Base-by-base conservation (phyloP, 2,888 invertebrate species). In the Barypeithes pellucidus region DNA sequence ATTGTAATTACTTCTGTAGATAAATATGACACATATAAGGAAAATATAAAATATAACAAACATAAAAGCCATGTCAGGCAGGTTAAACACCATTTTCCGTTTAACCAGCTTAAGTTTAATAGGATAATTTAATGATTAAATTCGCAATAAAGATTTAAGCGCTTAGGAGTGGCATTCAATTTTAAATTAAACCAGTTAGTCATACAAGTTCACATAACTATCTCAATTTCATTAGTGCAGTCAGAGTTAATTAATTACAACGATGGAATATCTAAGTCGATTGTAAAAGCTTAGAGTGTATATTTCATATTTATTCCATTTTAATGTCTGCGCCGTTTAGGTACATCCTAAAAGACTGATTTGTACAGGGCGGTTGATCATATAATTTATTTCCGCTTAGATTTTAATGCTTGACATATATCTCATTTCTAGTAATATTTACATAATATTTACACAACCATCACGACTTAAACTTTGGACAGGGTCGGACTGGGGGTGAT, bases 111-210 rank as follows among this genome's bases (percentile, higher is more conserved):
- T n/a, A 43, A 8, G 43, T 16, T 43, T 43, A 43, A 43, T 43
- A 43, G 43, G 43, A 43, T 43, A 43, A 43, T 43, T 43, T 43
- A 43, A 43, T 43, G 43, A 16, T 43, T 43, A 14, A 43, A 43
- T 43, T 43, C 16, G 43, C 43, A 14, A 16, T 43, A 43, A 43
- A 43, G 43, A 43, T 43, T 43, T 43, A 43, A 43, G 43, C 43
- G 43, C 16, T 16, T 43, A 2, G 16, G 5, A 41, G 43, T 16
- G 16, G 16, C 4, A n/a, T 16, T 16, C 14, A 43, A 43, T 43
- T 14, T 43, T 16, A 39, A 39, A 39, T 39, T 39, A 43, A 43
- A 16, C 16, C 43, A 43, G 43, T 43, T 16, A 43, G 7, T 43
- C 3, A 43, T 14, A 43, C 43, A 16, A 14, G 2, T 43, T 43